Evolutionary conservation across 2,888 invertebrate species (phyloP).

Genomic region (Trissoscelio sp.): DNA sequence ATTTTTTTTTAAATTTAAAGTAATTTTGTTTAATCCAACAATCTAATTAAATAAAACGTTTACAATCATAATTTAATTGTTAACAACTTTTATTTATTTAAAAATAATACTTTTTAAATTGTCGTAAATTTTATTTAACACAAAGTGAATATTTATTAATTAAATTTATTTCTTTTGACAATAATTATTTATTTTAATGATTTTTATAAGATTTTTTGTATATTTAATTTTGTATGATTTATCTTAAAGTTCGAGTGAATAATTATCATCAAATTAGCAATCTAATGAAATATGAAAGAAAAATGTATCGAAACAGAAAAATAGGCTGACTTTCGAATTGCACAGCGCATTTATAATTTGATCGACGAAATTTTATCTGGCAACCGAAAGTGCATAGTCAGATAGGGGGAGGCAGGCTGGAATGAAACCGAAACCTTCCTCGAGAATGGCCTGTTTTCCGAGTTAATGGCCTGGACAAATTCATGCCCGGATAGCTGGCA

Average conservation of each 20-base stretch:
- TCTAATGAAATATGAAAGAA: not conserved
- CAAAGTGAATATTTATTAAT: too few species aligned
- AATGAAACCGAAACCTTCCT: constrained; percentile 64
- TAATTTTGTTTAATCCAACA: too few species aligned
- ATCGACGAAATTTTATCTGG: constrained; percentile 38
- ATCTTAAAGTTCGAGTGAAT: not conserved
- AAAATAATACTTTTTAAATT: too few species aligned
- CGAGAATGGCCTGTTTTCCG: constrained; percentile 68
- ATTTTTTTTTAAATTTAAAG: too few species aligned
- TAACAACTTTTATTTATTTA: too few species aligned
- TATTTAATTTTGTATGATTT: too few species aligned
- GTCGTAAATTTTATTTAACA: too few species aligned
- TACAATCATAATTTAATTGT: too few species aligned
- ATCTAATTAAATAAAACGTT: too few species aligned
- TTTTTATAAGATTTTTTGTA: too few species aligned
- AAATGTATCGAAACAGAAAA: not conserved
- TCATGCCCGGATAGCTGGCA: constrained; percentile 69
- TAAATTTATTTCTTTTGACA: too few species aligned
- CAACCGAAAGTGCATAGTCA: constrained; percentile 26
- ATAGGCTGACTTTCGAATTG: constrained; percentile 16
- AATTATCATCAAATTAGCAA: not conserved
- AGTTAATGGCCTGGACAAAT: constrained; percentile 71
- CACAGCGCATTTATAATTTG: constrained; percentile 20
- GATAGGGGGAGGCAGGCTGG: constrained; percentile 52
- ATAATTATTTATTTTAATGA: too few species aligned